A percentile compares a stretch with the other conserved stretches of the same genome.
Conservation (phyloP, 2,113 vertebrate genomes). For the Atlantisia rogersi region DNA sequence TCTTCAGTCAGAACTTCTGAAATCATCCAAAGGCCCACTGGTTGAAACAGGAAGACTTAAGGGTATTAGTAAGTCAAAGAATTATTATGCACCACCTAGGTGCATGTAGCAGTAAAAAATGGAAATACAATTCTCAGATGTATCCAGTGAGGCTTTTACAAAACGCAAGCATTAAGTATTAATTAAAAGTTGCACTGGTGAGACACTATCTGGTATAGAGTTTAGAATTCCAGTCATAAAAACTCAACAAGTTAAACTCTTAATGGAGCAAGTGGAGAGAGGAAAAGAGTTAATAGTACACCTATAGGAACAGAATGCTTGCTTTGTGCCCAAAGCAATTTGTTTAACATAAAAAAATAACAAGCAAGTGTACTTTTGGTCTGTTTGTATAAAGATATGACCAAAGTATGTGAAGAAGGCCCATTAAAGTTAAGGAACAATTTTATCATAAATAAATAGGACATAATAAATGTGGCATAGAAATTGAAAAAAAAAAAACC, state of each 20-base stretch:
- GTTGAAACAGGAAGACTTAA: slow-evolving; percentile 36
- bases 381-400: background rate
- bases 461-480: background rate
- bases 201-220: slow-evolving; percentile 33
- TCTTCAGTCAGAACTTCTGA: slow-evolving; percentile 36
- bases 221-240: slow-evolving; percentile 51
- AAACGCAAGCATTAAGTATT: slow-evolving; percentile 63
- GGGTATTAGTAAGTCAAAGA: slow-evolving; percentile 52
- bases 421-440: background rate
- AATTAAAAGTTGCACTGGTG: slow-evolving; percentile 63
- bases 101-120: slow-evolving; percentile 52
- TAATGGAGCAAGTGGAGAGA: background rate
- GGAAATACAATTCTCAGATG: slow-evolving; percentile 52
- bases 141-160: slow-evolving; percentile 6
- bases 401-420: background rate
- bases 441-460: background rate
- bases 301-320: background rate
- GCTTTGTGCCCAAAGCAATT: background rate
- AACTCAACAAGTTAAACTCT: slow-evolving; percentile 26
- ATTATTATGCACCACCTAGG: slow-evolving; percentile 55
- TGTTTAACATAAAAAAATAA: background rate
- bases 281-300: background rate
- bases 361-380: background rate
- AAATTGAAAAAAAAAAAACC: background rate
- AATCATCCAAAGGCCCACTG: slow-evolving; percentile 7